Evolutionary conservation across 2,113 vertebrate species (phyloP).

Genomic region (Ictidomys tridecemlineatus): DNA sequence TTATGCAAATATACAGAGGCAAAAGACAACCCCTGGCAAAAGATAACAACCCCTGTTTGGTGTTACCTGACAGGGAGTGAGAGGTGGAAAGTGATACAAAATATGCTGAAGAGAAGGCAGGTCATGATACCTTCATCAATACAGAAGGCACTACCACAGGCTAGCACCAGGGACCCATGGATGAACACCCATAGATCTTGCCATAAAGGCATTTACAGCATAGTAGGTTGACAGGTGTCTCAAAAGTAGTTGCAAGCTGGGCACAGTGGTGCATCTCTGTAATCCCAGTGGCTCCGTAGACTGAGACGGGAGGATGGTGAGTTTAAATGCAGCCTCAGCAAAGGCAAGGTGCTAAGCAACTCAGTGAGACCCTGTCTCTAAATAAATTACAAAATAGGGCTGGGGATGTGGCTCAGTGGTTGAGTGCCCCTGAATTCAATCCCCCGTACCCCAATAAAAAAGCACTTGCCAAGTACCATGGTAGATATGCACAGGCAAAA

Average conservation of each 20-base stretch:
- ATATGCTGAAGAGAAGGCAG: not conserved
- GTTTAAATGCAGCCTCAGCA: too few species aligned
- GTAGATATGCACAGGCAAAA: not conserved
- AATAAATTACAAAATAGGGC: too few species aligned
- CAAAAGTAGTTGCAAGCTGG: not conserved
- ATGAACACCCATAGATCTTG: not conserved
- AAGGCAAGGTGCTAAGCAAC: too few species aligned
- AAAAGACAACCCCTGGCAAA: not conserved
- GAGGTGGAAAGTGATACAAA: not conserved
- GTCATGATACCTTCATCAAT: not conserved
- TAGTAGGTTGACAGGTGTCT: not conserved
- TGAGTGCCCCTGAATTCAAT: too few species aligned
- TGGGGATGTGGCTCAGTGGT: too few species aligned
- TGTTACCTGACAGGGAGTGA: not conserved
- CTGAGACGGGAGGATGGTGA: too few species aligned
- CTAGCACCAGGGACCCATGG: not conserved
- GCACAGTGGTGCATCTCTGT: too few species aligned
- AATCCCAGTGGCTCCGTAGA: too few species aligned
- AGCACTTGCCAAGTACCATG: not conserved
- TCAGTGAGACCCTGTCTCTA: too few species aligned
- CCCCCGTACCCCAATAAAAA: not conserved
- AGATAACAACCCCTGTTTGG: not conserved
- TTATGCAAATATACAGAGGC: not conserved
- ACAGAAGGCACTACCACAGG: not conserved
- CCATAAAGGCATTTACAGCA: not conserved